Evolutionary conservation across 1,140 invertebrate species (phyloP).

Genomic region (Zaprionus inermis): DNA sequence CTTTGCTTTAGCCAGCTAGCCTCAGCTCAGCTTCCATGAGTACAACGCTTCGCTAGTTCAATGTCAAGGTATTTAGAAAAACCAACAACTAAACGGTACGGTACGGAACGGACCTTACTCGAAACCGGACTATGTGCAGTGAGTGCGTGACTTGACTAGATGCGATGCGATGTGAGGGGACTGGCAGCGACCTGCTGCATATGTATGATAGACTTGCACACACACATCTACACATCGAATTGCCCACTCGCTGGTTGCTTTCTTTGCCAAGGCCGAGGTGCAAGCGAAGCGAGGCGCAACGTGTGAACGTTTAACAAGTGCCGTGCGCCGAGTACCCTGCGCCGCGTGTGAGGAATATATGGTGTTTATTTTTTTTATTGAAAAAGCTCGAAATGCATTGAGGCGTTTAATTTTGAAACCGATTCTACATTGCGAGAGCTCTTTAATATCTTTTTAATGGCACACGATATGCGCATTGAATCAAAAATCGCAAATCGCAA

Average conservation of each 20-base stretch:
- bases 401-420: conserved; percentile 43
- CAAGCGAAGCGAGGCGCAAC: background rate
- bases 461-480: conserved; percentile 1
- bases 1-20: background rate
- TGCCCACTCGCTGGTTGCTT: background rate
- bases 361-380: background rate
- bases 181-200: background rate
- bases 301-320: too few species aligned
- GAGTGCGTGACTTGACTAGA: conserved; percentile 45
- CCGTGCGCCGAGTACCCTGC: too few species aligned
- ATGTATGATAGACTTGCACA: background rate
- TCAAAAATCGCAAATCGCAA: conserved; percentile 10
- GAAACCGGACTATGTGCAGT: conserved; percentile 30
- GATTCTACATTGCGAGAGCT: conserved; percentile 14
- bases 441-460: conserved; percentile 38
- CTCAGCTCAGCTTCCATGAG: conserved; percentile 2
- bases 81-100: background rate
- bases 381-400: conserved; percentile 40
- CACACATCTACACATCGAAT: background rate
- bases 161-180: background rate
- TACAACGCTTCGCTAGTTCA: conserved; percentile 37
- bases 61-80: conserved; percentile 37
- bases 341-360: background rate
- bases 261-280: conserved; percentile 26
- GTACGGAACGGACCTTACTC: conserved; percentile 14